Percentiles rank a stretch among this genome's conserved stretches.
phyloP scores from a whole-genome alignment of 2,113 vertebrate species.

The Myrmecophaga tridactyla region DNA sequence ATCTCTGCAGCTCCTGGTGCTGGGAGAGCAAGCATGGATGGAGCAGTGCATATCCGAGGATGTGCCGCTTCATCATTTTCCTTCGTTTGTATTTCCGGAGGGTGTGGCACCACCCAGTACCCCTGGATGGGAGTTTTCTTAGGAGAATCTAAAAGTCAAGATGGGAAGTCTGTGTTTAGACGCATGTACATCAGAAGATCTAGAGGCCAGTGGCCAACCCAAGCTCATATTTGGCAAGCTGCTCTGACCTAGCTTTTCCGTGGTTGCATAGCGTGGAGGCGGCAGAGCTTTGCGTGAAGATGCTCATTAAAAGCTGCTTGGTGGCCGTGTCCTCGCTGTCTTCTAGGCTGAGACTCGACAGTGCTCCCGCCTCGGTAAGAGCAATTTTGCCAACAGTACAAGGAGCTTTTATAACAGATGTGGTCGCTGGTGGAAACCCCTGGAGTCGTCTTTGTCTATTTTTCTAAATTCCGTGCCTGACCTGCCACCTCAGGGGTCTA shows the following conservation, averaged over 20 bases:
- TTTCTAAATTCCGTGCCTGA: background rate
- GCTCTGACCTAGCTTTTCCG: background rate
- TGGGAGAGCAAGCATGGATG: background rate
- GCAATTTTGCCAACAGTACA: no score
- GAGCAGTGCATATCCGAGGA: accelerated
- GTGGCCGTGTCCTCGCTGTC: background rate
- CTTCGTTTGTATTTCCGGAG: background rate
- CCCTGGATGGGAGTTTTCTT: background rate
- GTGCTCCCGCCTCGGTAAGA: background rate
- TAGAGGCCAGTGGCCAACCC: background rate
- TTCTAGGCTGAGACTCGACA: background rate
- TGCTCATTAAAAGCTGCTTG: background rate
- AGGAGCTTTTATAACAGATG: background rate
- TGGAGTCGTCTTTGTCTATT: background rate
- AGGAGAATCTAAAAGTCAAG: background rate
- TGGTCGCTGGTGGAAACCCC: background rate
- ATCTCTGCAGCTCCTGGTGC: background rate
- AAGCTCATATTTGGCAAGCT: background rate
- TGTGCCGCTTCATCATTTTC: background rate
- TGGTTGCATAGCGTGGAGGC: background rate
- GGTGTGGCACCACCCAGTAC: no score
- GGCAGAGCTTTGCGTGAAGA: no score
- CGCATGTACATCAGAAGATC: background rate
- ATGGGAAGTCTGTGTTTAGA: accelerated
- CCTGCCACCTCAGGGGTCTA: background rate